A percentile compares a stretch with the other conserved stretches of the same genome.
Conservation (phyloP, 1,140 invertebrate species). For the Megalonaias nervosa region DNA sequence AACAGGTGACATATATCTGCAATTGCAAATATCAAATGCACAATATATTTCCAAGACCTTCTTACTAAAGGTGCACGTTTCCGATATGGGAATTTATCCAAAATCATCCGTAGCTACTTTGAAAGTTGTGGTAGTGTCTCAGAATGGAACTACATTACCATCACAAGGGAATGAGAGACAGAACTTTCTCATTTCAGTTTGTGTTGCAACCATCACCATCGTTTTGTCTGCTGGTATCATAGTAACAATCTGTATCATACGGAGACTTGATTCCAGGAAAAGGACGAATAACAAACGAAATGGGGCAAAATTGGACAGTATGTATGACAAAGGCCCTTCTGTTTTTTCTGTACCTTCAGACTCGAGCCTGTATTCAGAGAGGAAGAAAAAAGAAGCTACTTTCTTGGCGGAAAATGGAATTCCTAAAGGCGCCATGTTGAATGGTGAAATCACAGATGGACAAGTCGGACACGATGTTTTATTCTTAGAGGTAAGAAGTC, state of each 20-base stretch:
- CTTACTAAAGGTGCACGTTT: constrained; percentile 14
- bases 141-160: constrained; percentile 12
- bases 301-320: constrained; percentile 28
- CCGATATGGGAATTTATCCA: constrained; percentile 3
- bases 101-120: constrained; percentile 7
- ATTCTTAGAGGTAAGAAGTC: too few species aligned
- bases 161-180: constrained; percentile 1
- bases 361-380: constrained; percentile 14
- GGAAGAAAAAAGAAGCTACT: constrained; percentile 26
- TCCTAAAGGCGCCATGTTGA: too few species aligned
- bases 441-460: too few species aligned
- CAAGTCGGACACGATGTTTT: too few species aligned
- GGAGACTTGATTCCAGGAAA: constrained; percentile 14
- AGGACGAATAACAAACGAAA: constrained; percentile 18
- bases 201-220: constrained; percentile 16
- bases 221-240: constrained; percentile 30
- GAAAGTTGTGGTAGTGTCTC: constrained; percentile 12
- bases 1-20: constrained; percentile 15
- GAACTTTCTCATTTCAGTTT: constrained; percentile 32
- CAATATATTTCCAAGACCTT: constrained; percentile 14
- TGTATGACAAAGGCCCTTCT: constrained; percentile 25
- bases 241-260: constrained; percentile 34
- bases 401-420: constrained; percentile 26
- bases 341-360: constrained; percentile 21
- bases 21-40: constrained; percentile 14